Percentiles rank a stretch among this genome's conserved stretches.
Evolutionary conservation across 37 sponge, comb jelly and placozoan species (phyloP).

Genomic region (Petrosia ficiformis): DNA sequence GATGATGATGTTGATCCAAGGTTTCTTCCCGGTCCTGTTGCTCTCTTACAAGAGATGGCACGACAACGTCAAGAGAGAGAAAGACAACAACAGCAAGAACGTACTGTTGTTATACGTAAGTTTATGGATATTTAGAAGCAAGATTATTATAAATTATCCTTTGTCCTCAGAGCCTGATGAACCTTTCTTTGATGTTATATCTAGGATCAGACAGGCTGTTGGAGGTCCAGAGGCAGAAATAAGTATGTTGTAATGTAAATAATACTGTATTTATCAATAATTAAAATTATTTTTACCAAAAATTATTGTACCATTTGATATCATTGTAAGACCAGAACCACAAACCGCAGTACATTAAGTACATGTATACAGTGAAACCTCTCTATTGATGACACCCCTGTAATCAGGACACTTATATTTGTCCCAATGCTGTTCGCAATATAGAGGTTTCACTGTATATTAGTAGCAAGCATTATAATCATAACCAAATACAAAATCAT

Average conservation of each 20-base stretch:
- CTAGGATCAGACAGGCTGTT: slow-evolving; percentile 1
- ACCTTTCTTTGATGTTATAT: neutral
- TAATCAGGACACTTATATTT: no score
- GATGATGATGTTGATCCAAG: neutral
- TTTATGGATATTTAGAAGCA: neutral
- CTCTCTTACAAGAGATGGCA: neutral
- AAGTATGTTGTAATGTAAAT: neutral
- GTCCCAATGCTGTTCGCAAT: no score
- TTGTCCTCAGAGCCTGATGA: neutral
- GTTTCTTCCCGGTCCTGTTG: slow-evolving; percentile 5
- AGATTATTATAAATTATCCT: neutral
- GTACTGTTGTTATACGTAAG: slow-evolving; percentile 8
- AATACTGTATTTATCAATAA: no score
- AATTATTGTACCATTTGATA: no score
- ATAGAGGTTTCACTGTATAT: no score
- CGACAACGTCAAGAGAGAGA: neutral
- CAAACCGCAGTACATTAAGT: no score
- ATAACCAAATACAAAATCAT: no score
- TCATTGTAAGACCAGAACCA: no score
- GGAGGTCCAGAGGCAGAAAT: slow-evolving; percentile 2
- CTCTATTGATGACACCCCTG: no score
- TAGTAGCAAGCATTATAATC: no score
- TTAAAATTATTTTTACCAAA: no score
- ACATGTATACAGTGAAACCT: no score
- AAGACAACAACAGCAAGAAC: neutral